Evolutionary conservation across 2,113 vertebrate genomes (phyloP), one percentile per base, ranked within the genome.

Genomic region (Potamarius usumacintae): DNA sequence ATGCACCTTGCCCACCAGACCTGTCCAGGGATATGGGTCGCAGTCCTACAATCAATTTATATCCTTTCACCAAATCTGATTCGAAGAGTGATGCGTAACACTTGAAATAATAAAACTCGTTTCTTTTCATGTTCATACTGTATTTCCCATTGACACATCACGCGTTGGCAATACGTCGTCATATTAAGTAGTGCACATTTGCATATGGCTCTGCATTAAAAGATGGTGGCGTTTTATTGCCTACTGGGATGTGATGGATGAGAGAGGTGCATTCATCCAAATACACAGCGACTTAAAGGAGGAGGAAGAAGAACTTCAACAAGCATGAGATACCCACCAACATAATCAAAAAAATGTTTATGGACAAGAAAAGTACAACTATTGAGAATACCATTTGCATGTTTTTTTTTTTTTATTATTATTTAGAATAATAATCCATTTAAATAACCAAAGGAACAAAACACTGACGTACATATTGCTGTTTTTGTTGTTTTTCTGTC

Each of bases 391-490:
- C 81, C 89, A 88, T 74, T 89, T 85, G 86, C 79, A 89, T 89
- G 72, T 88, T 87, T 34, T 34, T 34, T 42, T 42, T 42, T 87
- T 34, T 34, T 34, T 42, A 4, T 42, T 93, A 86, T 93, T 90
- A 92, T 85, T 60, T 62, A 82, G 62, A 48, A 82, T 82, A 82
- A 82, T 92, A 90, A 93, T 92, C 93, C 88, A 93, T 94, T 95
- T 95, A 96, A 96, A 96, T 95, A 88, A 92, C 81, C 79, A 90
- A 92, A 90, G 93, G 8, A 96, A 95, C 94, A 95, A 95, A 95
- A 95, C 95, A 96, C 94, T 93, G 95, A 94, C 93, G 93, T 96
- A 95, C 93, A 95, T 95, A 96, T 96, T 96, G 95, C 95, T 95
- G 92, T 96, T 96, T 95, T 90, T 95, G 87, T 93, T 90, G 91